Percentiles rank a stretch among this genome's conserved stretches.
phyloP scores from a whole-genome alignment of 1,140 invertebrate species.

The Archegozetes longisetosus region DNA sequence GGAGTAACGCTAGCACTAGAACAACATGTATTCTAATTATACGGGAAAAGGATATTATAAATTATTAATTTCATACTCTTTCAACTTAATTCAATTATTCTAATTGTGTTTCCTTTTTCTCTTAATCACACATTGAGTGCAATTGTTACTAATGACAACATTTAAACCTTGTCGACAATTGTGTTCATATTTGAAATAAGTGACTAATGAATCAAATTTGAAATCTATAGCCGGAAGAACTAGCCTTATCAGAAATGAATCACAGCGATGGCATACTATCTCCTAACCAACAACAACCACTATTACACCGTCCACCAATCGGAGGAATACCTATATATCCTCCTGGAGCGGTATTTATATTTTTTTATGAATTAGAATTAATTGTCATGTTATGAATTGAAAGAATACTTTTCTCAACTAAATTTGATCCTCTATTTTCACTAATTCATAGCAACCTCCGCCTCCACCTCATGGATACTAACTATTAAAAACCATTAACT shows the following conservation, averaged over 20 bases:
- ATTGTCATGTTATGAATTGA: not conserved
- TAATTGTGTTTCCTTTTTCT: too few species aligned
- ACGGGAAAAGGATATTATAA: too few species aligned
- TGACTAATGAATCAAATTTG: too few species aligned
- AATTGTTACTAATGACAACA: too few species aligned
- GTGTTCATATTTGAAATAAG: too few species aligned
- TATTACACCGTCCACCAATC: conserved; percentile 25
- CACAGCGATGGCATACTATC: conserved; percentile 39
- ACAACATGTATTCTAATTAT: too few species aligned
- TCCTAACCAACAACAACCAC: conserved; percentile 25
- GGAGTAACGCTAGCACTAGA: too few species aligned
- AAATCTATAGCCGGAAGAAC: conserved; percentile 44
- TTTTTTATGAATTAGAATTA: not conserved
- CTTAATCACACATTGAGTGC: too few species aligned
- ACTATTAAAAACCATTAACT: not conserved
- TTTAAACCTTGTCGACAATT: too few species aligned
- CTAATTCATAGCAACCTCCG: not conserved
- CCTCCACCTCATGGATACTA: not conserved
- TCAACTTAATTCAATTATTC: too few species aligned
- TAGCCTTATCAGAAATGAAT: conserved; percentile 52
- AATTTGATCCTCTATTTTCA: not conserved
- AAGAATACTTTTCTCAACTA: not conserved
- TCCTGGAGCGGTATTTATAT: conserved; percentile 39
- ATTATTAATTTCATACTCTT: too few species aligned
- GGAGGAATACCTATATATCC: conserved; percentile 41